Percentiles rank a stretch among this genome's conserved stretches.
phyloP scores from a whole-genome alignment of 2,888 invertebrate species.

The Apomyelois bistriatella region DNA sequence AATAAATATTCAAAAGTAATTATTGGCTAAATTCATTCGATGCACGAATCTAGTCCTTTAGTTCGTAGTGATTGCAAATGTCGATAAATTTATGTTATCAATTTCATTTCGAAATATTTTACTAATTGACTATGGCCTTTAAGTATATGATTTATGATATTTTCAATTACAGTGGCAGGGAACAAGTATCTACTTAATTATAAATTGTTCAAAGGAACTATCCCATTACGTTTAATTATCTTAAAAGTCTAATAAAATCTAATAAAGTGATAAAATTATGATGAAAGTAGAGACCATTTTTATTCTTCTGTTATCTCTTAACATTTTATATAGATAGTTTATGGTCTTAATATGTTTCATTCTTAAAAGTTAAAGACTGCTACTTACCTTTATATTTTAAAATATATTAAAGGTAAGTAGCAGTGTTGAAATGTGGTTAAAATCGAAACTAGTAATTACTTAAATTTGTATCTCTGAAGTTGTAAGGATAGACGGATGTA shows the following conservation, averaged over 20 bases:
- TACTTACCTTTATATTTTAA: no score
- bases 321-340: no score
- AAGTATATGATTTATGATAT: constrained; percentile 2
- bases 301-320: no score
- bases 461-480: no score
- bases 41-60: not conserved
- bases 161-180: not conserved
- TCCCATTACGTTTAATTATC: not conserved
- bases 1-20: not conserved
- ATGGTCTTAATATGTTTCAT: no score
- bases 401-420: no score
- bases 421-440: no score
- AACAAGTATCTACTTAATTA: not conserved
- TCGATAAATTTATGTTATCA: constrained; percentile 8
- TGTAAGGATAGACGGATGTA: no score
- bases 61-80: not conserved
- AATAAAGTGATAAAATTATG: no score
- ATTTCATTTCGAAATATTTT: not conserved
- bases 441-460: no score
- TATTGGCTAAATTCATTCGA: not conserved
- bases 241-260: not conserved
- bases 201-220: not conserved
- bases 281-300: no score
- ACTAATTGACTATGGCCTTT: constrained; percentile 3
- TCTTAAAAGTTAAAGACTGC: no score